Conservation (phyloP, 2,797 vertebrate genomes). For the Erethizon dorsatum region DNA sequence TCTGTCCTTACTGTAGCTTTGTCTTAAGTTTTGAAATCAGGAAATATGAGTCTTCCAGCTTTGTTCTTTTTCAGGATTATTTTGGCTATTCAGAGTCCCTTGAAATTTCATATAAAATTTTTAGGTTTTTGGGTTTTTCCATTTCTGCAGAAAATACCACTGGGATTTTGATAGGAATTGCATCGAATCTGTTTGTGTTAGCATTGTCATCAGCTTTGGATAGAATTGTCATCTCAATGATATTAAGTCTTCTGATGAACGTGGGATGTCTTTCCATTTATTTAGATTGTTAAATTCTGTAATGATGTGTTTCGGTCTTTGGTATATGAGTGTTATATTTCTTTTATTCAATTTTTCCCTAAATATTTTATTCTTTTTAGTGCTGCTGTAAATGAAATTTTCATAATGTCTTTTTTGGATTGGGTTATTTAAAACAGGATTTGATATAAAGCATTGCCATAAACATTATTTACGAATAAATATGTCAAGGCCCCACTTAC, state of each 20-base stretch:
- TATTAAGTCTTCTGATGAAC: neutral
- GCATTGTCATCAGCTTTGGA: neutral
- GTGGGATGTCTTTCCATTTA: neutral
- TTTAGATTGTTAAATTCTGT: neutral
- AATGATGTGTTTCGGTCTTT: neutral
- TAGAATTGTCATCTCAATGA: neutral
- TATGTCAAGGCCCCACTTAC: neutral
- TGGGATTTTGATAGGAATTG: neutral
- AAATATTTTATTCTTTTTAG: conserved; percentile 49
- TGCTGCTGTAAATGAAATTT: neutral
- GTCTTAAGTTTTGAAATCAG: conserved; percentile 14
- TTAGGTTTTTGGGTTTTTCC: conserved; percentile 30
- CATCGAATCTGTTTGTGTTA: neutral
- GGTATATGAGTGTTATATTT: neutral
- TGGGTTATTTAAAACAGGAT: conserved; percentile 7
- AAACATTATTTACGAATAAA: neutral
- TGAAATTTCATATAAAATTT: conserved; percentile 35
- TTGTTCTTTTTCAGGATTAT: conserved; percentile 16
- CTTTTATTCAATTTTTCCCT: neutral
- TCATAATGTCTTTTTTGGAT: conserved; percentile 7
- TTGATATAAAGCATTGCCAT: neutral
- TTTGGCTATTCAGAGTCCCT: neutral
- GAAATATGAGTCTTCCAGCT: neutral
- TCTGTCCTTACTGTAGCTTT: neutral
- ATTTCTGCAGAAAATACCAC: neutral